A percentile compares a stretch with the other conserved stretches of the same genome.
These are phyloP conservation scores for Drosophila mimetica DNA, from an alignment of 2,888 invertebrate genomes.

Conservation along the genomic window DNA sequence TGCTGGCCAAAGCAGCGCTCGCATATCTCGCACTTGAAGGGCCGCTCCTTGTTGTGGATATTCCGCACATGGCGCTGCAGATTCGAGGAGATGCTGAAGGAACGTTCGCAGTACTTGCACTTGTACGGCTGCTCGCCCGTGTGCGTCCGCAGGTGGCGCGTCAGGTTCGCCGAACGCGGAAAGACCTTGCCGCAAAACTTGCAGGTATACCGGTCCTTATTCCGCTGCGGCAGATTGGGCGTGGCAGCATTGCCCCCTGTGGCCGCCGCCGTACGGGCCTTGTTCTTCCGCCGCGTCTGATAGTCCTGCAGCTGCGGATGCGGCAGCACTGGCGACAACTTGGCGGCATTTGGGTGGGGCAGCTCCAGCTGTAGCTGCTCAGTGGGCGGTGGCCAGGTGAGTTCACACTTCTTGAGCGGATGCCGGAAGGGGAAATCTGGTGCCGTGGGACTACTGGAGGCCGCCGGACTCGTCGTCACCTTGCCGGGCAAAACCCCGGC, in stretches of 20 bases:
- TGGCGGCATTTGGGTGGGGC: conserved; percentile 50
- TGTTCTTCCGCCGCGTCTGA: conserved; percentile 66
- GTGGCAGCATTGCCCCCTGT: conserved; percentile 67
- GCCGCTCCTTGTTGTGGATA: conserved; percentile 99
- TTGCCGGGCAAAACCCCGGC: conserved; percentile 70
- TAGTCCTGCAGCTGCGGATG: conserved; percentile 71
- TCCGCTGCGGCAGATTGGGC: conserved; percentile 85
- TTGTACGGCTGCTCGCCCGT: conserved; percentile 99
- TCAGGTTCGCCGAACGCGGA: conserved; percentile 98
- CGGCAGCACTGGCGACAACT: conserved; percentile 36
- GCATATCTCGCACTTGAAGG: conserved; percentile 98
- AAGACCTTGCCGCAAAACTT: conserved; percentile 99
- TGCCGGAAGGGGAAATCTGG: conserved; percentile 88
- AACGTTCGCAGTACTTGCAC: conserved; percentile 99
- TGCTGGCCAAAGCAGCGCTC: conserved; percentile 99
- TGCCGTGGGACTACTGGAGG: conserved; percentile 74
- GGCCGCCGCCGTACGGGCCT: conserved; percentile 58
- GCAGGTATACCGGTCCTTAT: conserved; percentile 97
- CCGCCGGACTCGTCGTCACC: conserved; percentile 59
- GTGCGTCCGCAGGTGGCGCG: conserved; percentile 97
- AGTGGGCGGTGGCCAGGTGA: conserved; percentile 49
- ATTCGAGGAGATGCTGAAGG: conserved; percentile 99
- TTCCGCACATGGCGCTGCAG: conserved; percentile 99
- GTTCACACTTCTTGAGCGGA: conserved; percentile 78
- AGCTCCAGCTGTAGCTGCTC: conserved; percentile 52